A percentile compares a stretch with the other conserved stretches of the same genome.
phyloP scores from a whole-genome alignment of 2,888 invertebrate genomes.

The Mallateleia sp. region DNA sequence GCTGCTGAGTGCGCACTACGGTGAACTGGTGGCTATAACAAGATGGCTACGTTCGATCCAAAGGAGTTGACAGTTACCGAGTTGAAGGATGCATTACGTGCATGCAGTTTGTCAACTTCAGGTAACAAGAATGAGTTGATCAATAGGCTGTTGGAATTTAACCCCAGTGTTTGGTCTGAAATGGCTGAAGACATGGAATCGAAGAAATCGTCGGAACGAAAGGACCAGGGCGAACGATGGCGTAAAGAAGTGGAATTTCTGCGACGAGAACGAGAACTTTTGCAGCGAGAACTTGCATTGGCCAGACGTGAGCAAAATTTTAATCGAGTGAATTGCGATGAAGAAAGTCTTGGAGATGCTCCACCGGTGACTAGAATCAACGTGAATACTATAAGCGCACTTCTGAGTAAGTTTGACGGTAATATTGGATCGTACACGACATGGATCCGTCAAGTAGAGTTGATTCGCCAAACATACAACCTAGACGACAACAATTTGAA shows the following conservation, averaged over 20 bases:
- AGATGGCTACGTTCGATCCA: neutral
- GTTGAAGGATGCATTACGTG: slow-evolving; percentile 7
- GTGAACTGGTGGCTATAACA: neutral
- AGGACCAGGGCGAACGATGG: neutral
- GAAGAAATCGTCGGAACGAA: neutral
- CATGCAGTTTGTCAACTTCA: neutral
- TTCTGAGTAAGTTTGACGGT: slow-evolving; percentile 57
- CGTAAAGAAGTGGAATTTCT: neutral
- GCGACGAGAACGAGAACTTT: slow-evolving; percentile 1
- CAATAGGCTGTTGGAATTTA: neutral
- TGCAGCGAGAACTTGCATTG: neutral
- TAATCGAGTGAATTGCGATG: no score
- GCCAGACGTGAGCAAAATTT: neutral
- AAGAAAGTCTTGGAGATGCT: neutral
- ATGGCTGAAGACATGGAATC: neutral
- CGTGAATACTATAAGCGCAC: neutral
- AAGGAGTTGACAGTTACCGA: neutral
- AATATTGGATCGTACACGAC: slow-evolving; percentile 28
- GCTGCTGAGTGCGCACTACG: neutral
- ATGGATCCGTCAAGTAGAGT: slow-evolving; percentile 60
- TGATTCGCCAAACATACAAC: slow-evolving; percentile 40
- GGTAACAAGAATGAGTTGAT: slow-evolving; percentile 36
- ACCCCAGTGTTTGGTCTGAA: slow-evolving; percentile 7
- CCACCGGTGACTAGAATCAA: neutral
- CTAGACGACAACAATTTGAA: slow-evolving; percentile 53